Evolutionary conservation across 2,888 invertebrate species (phyloP).

Genomic region (Argyresthia albistria): DNA sequence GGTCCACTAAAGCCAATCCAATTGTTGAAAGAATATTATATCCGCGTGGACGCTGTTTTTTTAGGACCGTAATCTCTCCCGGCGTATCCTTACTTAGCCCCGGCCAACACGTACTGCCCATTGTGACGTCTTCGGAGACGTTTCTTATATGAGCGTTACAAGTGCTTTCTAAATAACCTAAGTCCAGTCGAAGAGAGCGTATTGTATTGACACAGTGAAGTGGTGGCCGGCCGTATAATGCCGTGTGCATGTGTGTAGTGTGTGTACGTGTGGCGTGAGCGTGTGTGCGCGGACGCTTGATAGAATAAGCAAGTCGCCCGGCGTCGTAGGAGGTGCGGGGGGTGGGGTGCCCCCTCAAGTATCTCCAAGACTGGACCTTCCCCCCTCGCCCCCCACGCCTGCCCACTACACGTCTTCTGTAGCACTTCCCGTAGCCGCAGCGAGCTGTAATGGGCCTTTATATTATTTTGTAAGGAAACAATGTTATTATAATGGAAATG

Average conservation of each 20-base stretch:
- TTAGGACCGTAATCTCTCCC: conserved; percentile 69
- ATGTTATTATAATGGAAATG: conserved; percentile 22
- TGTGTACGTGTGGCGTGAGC: conserved; percentile 27
- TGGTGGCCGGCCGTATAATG: conserved; percentile 72
- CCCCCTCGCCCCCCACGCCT: conserved; percentile 35
- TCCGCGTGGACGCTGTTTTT: conserved; percentile 63
- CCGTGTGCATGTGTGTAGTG: conserved; percentile 41
- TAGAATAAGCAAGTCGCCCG: conserved; percentile 72
- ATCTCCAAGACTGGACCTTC: conserved; percentile 67
- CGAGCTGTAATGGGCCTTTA: conserved; percentile 59
- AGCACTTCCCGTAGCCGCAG: conserved; percentile 64
- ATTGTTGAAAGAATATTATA: conserved; percentile 55
- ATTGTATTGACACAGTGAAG: conserved; percentile 74
- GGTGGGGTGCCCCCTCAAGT: conserved; percentile 38
- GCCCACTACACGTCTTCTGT: conserved; percentile 66
- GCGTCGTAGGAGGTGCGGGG: conserved; percentile 38
- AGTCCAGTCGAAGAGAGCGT: conserved; percentile 72
- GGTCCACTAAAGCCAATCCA: conserved; percentile 29
- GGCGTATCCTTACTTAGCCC: conserved; percentile 56
- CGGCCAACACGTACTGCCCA: conserved; percentile 67
- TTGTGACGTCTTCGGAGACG: conserved; percentile 69
- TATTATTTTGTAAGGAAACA: conserved; percentile 45
- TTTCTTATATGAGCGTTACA: conserved; percentile 74
- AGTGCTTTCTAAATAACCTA: conserved; percentile 75
- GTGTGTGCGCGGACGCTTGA: conserved; percentile 63